These are phyloP conservation scores for Polyodon spathula DNA, from an alignment of 2,113 vertebrate species.

Conservation along the genomic window DNA sequence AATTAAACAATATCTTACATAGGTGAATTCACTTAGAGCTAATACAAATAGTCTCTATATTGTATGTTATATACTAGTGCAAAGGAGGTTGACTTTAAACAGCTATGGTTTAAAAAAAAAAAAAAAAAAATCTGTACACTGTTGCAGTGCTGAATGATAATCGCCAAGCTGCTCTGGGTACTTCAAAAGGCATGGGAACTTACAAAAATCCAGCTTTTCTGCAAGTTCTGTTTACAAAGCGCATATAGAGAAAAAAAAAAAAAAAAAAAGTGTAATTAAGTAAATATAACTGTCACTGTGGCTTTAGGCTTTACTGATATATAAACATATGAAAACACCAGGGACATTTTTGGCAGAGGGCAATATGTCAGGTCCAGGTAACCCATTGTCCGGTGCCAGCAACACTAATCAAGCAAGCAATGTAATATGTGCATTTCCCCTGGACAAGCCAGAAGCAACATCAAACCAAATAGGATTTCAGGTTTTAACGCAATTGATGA, in stretches of 20 bases:
- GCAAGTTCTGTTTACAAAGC: constrained; percentile 16
- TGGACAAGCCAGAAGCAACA: constrained; percentile 6
- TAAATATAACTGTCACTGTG: constrained; percentile 12
- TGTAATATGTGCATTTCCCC: constrained; percentile 3
- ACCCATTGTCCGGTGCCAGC: constrained; percentile 1
- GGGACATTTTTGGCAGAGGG: constrained; percentile 12
- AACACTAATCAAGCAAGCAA: constrained; percentile 4
- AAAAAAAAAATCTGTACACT: too few relatives aligned
- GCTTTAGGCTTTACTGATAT: constrained; percentile 18
- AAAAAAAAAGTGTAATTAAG: constrained; percentile 12
- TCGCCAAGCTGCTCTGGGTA: too few relatives aligned
- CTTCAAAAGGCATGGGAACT: neutral
- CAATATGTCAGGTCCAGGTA: neutral
- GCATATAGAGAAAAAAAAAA: neutral
- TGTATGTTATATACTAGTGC: too few relatives aligned
- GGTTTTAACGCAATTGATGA: neutral
- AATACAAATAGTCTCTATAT: too few relatives aligned
- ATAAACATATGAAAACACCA: constrained; percentile 14
- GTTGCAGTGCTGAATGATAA: too few relatives aligned
- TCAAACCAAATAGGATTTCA: constrained; percentile 4
- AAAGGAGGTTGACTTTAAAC: too few relatives aligned
- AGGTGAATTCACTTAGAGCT: too few relatives aligned
- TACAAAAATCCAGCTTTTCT: neutral
- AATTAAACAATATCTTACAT: too few relatives aligned
- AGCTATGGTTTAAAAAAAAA: too few relatives aligned